Conservation (phyloP, 1,140 invertebrate genomes). For the Brachionus calyciflorus region DNA sequence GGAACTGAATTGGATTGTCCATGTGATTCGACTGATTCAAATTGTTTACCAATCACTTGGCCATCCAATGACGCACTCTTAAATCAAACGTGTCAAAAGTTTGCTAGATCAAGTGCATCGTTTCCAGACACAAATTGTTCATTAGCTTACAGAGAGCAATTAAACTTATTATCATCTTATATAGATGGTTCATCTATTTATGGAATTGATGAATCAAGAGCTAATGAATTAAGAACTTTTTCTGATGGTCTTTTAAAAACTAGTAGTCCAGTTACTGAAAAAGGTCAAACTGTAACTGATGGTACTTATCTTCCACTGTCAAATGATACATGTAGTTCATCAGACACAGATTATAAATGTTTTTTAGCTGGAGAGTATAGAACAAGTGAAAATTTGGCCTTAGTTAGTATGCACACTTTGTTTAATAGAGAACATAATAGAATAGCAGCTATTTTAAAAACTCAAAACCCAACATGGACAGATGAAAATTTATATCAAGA, state of each 20-base stretch:
- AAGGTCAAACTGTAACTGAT: not conserved
- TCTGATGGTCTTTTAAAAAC: not conserved
- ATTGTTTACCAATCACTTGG: not conserved
- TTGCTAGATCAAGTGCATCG: constrained; percentile 1
- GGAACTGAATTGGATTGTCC: constrained; percentile 14
- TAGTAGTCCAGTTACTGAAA: not conserved
- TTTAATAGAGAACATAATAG: constrained; percentile 58
- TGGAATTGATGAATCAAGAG: constrained; percentile 60
- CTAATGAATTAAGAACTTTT: constrained; percentile 25
- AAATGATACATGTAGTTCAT: constrained; percentile 2
- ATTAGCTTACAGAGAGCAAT: constrained; percentile 63
- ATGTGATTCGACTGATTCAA: not conserved
- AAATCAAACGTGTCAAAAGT: not conserved
- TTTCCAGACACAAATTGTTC: not conserved
- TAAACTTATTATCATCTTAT: constrained; percentile 75
- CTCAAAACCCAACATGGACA: constrained; percentile 48
- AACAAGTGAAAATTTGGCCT: constrained; percentile 1
- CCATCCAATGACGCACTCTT: not conserved
- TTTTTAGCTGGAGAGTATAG: constrained; percentile 30
- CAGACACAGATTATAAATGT: not conserved
- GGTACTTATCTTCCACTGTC: not conserved
- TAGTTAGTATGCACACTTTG: constrained; percentile 70
- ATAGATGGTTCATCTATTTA: constrained; percentile 81
- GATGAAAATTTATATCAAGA: constrained; percentile 65
- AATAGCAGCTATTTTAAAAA: constrained; percentile 48